Percentiles rank a stretch among this genome's conserved stretches.
Evolutionary conservation across 2,888 invertebrate species (phyloP).

Genomic region (Anthophora plumipes): DNA sequence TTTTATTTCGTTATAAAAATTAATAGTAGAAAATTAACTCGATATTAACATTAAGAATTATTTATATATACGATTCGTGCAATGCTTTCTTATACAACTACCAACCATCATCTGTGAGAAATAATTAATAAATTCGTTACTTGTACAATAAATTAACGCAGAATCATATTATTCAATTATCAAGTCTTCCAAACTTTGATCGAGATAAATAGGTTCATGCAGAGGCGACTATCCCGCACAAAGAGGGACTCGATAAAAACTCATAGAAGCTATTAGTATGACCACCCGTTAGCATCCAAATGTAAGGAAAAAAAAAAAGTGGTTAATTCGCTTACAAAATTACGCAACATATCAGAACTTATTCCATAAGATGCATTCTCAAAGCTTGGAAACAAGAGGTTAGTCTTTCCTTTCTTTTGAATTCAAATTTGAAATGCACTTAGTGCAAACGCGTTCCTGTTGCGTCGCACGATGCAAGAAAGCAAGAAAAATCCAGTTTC

Average conservation of each 20-base stretch:
- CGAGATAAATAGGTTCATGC: constrained; percentile 32
- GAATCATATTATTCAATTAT: neutral
- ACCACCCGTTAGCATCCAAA: constrained; percentile 5
- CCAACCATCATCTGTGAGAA: neutral
- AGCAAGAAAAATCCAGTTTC: constrained; percentile 47
- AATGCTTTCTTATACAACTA: neutral
- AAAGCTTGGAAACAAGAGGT: constrained; percentile 5
- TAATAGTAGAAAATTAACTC: neutral
- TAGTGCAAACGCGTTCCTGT: constrained; percentile 30
- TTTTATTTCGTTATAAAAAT: neutral
- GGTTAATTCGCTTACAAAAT: neutral
- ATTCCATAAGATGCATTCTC: constrained; percentile 9
- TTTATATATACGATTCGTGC: neutral
- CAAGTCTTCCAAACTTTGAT: neutral
- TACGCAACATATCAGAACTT: neutral
- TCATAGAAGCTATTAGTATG: constrained; percentile 11
- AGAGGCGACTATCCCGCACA: constrained; percentile 29
- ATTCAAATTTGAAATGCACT: neutral
- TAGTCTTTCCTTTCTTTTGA: neutral
- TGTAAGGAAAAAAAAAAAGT: neutral
- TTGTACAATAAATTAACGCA: neutral
- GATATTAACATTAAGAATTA: neutral
- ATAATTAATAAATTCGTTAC: neutral
- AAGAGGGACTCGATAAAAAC: constrained; percentile 28
- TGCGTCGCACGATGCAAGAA: constrained; percentile 57